These are phyloP conservation scores for Corvus moneduloides DNA, from an alignment of 2,113 vertebrate species.

Conservation along the genomic window DNA sequence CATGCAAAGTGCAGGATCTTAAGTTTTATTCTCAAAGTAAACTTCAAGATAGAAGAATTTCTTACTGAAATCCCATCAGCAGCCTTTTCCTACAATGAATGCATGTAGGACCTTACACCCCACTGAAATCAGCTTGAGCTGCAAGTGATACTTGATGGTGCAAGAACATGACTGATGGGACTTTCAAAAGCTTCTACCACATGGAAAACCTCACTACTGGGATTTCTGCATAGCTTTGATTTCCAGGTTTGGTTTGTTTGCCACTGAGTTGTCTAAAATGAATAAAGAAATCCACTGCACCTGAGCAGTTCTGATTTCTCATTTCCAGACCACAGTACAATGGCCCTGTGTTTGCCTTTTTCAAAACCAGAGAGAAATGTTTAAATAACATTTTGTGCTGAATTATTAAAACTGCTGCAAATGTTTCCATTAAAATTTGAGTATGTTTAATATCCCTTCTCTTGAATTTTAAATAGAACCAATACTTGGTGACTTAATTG, in stretches of 20 bases:
- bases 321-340: not conserved
- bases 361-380: constrained; percentile 2
- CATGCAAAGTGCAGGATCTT: not conserved
- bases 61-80: not conserved
- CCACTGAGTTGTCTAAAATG: not conserved
- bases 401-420: constrained; percentile 42
- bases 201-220: not conserved
- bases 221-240: not conserved
- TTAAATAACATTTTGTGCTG: constrained; percentile 41
- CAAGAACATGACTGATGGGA: not conserved
- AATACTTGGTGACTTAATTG: constrained; percentile 35
- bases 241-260: not conserved
- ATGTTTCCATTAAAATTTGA: constrained; percentile 54
- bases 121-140: not conserved
- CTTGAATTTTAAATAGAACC: constrained; percentile 39
- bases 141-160: not conserved
- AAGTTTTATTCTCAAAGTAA: not conserved
- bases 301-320: constrained; percentile 1
- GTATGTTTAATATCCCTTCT: constrained; percentile 28
- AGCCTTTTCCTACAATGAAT: not conserved
- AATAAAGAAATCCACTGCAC: not conserved
- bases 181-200: not conserved
- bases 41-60: not conserved
- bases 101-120: not conserved
- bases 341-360: constrained; percentile 6